Conservation (phyloP, 2,797 vertebrate species). For the Cirrhinus molitorella region DNA sequence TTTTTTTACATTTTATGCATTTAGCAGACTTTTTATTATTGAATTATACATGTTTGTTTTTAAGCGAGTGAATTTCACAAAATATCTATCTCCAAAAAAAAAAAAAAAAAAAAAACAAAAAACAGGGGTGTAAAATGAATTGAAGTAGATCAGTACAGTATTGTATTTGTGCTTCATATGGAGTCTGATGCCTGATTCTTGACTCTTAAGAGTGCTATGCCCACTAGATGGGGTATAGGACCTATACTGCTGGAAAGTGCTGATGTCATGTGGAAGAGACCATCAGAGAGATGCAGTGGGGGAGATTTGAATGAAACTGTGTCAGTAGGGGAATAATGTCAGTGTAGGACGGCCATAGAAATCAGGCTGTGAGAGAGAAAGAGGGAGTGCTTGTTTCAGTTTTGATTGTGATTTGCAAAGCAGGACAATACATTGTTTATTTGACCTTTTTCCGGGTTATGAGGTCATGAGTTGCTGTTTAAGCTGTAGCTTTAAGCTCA, state of each 20-base stretch:
- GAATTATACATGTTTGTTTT: background rate
- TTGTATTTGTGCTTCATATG: background rate
- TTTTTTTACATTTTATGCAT: background rate
- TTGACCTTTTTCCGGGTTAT: background rate
- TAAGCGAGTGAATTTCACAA: background rate
- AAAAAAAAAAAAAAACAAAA: background rate
- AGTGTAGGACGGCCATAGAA: background rate
- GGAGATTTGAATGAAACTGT: conserved; percentile 45
- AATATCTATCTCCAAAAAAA: background rate
- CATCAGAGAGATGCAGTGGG: conserved; percentile 18
- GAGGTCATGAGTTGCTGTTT: background rate
- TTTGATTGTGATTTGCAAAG: background rate
- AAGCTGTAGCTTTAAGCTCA: background rate
- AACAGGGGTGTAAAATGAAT: background rate
- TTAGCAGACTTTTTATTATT: background rate
- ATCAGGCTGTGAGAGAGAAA: background rate
- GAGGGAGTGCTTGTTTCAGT: background rate
- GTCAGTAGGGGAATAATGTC: conserved; percentile 48
- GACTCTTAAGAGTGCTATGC: background rate
- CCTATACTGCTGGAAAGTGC: conserved; percentile 13
- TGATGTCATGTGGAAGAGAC: conserved; percentile 47
- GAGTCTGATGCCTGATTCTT: background rate
- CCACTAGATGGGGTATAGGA: conserved; percentile 60
- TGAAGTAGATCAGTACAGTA: background rate
- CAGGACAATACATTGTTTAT: background rate